Percentiles rank a stretch among this genome's conserved stretches.
These are phyloP conservation scores for Apis dorsata DNA, from an alignment of 1,140 invertebrate genomes.

Conservation along the genomic window DNA sequence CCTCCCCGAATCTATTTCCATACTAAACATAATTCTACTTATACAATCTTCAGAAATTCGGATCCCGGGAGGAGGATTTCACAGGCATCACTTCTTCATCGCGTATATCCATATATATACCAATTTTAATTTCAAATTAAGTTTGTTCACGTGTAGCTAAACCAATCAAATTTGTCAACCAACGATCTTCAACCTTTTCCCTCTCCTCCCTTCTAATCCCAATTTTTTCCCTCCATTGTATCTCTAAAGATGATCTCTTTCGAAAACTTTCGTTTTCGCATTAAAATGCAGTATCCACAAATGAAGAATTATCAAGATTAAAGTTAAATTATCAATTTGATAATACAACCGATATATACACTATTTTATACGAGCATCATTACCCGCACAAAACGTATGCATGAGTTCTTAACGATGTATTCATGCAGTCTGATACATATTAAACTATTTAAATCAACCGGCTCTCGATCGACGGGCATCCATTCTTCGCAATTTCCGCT, in stretches of 20 bases:
- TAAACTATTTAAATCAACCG: conserved; percentile 31
- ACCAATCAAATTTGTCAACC: neutral
- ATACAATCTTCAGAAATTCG: conserved; percentile 15
- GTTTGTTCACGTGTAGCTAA: neutral
- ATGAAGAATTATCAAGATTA: no score
- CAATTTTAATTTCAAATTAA: conserved; percentile 6
- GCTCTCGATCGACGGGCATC: neutral
- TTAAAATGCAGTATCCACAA: no score
- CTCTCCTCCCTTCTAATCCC: no score
- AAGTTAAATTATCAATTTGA: neutral
- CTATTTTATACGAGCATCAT: neutral
- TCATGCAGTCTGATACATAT: conserved; percentile 14
- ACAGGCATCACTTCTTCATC: neutral
- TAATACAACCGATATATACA: neutral
- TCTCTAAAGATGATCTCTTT: no score
- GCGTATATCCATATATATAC: neutral
- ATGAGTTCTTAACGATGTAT: neutral
- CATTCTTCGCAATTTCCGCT: neutral
- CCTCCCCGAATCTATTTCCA: conserved; percentile 1
- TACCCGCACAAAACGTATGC: neutral
- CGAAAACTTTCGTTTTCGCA: no score
- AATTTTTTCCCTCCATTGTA: no score
- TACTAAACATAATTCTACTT: conserved; percentile 16
- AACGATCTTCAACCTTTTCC: neutral
- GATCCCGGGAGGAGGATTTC: neutral